Base-by-base conservation (phyloP, 2,797 vertebrate species). In the Synanceia verrucosa region DNA sequence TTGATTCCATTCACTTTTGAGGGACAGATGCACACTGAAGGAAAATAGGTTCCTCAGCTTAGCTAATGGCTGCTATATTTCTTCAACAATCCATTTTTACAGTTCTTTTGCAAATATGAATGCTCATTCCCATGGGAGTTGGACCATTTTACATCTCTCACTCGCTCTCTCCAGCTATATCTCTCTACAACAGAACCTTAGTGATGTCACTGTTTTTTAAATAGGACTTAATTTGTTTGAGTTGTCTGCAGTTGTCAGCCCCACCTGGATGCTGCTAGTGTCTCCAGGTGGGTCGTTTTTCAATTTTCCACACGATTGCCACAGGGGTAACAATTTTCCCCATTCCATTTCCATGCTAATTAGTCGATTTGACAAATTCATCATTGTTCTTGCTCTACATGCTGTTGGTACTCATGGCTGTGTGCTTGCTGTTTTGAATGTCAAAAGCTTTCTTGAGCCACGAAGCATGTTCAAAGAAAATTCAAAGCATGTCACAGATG, bases 1-100 rank as follows among this genome's bases (percentile, higher is more conserved):
- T 53, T 70, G 65, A 48, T 76, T 75, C 63, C 23, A 26, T 62
- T 52, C 46, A 43, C 51, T 70, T 73, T 57, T 36, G 46, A 69
- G 73, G 57, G 46, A 78, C 76, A 23, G 51, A 50, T 1, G 5
- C 67, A 53, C 0, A 12, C 29, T 50, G 67, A 60, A 69, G 59
- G 56, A 66, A 76, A 82, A 79, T 37, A 43, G 16, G 72, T 89
- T 78, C 65, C 53, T 82, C 74, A 79, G 53, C 46, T 11, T 33
- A 58, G 53, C 67, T 91, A 87, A 91, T 88, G 64, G 78, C 65
- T 81, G 79, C 70, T 87, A 75, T 87, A 87, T 89, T 87, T 91
- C 80, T 88, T 84, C 74, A 73, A 80, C 64, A 68, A 46, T 62
- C 73, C 55, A 56, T 73, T 87, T 44, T 88, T 73, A 79, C 75